phyloP scores from a whole-genome alignment of 2,888 invertebrate species.

The Bellardia bayeri region DNA sequence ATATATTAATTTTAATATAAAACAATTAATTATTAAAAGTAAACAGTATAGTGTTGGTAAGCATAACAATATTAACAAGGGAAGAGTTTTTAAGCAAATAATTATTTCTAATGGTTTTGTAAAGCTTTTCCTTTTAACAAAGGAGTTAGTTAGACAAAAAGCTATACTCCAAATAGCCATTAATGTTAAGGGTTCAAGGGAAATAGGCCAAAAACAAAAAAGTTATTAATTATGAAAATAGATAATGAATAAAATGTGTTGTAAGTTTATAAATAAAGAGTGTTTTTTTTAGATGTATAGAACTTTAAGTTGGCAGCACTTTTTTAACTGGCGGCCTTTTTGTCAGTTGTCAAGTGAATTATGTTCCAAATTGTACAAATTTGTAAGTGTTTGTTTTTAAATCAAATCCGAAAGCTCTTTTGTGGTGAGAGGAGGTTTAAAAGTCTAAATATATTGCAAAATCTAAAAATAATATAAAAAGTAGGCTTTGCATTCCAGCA shows the following conservation, averaged over 20 bases:
- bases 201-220: not conserved
- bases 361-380: too few relatives aligned
- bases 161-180: not conserved
- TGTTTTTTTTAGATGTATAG: too few relatives aligned
- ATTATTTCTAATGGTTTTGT: constrained; percentile 37
- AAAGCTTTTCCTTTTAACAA: not conserved
- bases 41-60: constrained; percentile 1
- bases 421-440: not conserved
- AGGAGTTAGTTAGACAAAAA: not conserved
- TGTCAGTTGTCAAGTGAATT: too few relatives aligned
- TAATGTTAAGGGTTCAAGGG: not conserved
- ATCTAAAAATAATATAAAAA: too few relatives aligned
- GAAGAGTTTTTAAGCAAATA: constrained; percentile 10
- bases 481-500: too few relatives aligned
- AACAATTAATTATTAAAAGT: constrained; percentile 58
- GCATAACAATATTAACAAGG: not conserved
- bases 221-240: not conserved
- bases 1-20: constrained; percentile 20
- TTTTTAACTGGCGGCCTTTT: too few relatives aligned
- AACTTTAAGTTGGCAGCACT: too few relatives aligned
- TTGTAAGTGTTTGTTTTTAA: too few relatives aligned
- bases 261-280: not conserved
- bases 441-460: not conserved
- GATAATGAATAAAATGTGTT: not conserved
- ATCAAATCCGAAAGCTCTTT: too few relatives aligned